Percentiles rank a stretch among this genome's conserved stretches.
Conservation (phyloP, 1,140 invertebrate genomes). For the Temnothorax curvispinosus region DNA sequence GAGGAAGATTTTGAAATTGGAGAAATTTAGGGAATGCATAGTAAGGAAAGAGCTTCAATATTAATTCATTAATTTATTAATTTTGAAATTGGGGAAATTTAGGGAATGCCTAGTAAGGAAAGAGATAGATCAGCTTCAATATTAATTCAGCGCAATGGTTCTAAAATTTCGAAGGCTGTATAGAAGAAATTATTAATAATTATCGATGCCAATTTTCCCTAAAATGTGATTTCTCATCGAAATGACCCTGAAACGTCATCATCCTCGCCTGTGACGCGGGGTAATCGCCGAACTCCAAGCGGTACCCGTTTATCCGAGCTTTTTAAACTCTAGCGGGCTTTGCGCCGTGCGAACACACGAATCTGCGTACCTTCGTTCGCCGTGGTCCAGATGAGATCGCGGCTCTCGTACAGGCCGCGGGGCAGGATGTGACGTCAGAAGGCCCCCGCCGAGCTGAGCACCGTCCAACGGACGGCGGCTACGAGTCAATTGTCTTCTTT, state of each 20-base stretch:
- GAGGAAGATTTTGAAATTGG: background rate
- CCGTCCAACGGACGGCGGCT: slow-evolving; percentile 75
- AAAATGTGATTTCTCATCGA: background rate
- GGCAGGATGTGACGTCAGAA: slow-evolving; percentile 84
- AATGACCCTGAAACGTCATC: background rate
- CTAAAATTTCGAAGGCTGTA: background rate
- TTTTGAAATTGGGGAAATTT: background rate
- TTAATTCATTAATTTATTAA: background rate
- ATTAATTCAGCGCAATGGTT: background rate
- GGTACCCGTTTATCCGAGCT: background rate
- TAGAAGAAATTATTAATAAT: background rate
- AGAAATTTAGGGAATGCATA: background rate
- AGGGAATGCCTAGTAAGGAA: background rate
- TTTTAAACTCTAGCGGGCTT: slow-evolving; percentile 28
- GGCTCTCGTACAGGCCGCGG: slow-evolving; percentile 66
- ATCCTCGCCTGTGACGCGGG: background rate
- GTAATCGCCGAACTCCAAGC: background rate
- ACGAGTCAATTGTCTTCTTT: slow-evolving; percentile 83
- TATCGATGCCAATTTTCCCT: background rate
- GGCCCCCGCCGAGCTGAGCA: slow-evolving; percentile 78
- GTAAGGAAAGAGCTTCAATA: background rate
- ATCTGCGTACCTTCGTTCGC: slow-evolving; percentile 75
- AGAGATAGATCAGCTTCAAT: background rate
- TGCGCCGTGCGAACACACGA: slow-evolving; percentile 67
- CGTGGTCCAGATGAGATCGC: slow-evolving; percentile 78